phyloP scores from a whole-genome alignment of 2,888 invertebrate species.

The Temnothorax unifasciatus region DNA sequence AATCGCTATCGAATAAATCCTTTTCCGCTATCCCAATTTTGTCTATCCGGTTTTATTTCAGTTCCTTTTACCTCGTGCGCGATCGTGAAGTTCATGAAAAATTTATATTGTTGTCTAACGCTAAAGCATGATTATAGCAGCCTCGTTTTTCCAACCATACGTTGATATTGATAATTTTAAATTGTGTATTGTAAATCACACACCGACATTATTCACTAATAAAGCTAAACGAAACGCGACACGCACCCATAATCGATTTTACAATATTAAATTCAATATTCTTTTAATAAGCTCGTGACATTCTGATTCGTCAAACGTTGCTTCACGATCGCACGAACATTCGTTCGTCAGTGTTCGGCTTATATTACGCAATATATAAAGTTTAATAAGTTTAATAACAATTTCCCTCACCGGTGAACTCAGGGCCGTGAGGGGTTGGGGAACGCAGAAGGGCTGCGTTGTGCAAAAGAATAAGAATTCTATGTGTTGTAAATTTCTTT shows the following conservation, averaged over 20 bases:
- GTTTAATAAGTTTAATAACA: slow-evolving; percentile 53
- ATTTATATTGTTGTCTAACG: not conserved
- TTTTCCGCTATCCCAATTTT: not conserved
- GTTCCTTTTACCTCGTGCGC: slow-evolving; percentile 53
- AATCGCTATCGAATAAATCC: not conserved
- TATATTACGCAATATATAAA: slow-evolving; percentile 53
- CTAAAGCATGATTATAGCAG: not conserved
- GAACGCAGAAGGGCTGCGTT: slow-evolving; percentile 24
- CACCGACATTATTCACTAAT: not conserved
- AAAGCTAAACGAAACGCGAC: not conserved
- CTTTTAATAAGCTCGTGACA: not conserved
- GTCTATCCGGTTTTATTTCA: slow-evolving; percentile 27
- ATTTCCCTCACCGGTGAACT: slow-evolving; percentile 36
- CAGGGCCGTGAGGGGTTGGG: slow-evolving; percentile 4
- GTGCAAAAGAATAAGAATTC: slow-evolving; percentile 69
- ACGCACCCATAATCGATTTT: not conserved
- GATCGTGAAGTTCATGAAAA: slow-evolving; percentile 58
- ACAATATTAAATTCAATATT: slow-evolving; percentile 4
- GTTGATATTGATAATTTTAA: not conserved
- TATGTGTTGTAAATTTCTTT: slow-evolving; percentile 78
- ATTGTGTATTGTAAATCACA: not conserved
- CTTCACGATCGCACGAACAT: slow-evolving; percentile 67
- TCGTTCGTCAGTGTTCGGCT: slow-evolving; percentile 50
- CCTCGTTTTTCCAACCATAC: not conserved
- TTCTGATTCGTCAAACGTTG: not conserved